Evolutionary conservation across 2,113 vertebrate species (phyloP), one percentile per base, ranked within the genome.

Genomic region (Sylvicapra grimmia): DNA sequence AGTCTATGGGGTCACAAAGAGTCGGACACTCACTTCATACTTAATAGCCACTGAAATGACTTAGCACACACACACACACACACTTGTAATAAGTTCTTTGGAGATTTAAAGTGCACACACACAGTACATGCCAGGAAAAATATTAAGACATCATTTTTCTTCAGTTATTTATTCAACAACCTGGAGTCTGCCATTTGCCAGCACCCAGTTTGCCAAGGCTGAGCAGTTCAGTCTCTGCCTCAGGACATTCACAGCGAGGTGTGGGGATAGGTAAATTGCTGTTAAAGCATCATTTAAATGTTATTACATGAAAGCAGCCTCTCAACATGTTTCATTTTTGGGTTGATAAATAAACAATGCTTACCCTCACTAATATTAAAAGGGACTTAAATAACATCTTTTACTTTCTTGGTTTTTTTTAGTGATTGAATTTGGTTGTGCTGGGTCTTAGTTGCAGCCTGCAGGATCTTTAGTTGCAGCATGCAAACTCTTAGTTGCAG

Each of bases 341-440:
- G 40, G 15, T 86, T 86, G 44, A 12, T 16, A 11, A 86, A 59
- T 94, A 86, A 87, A 63, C 27, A 83, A 10, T 59, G 19, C 27
- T 89, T 72, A 47, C 88, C 58, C 84, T 96, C 53, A 77, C 80
- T 95, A 86, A 68, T 93, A 94, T 56, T 68, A 83, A 93, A 75
- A 89, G 80, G 97, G 85, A 91, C 21, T 59, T 56, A 72, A 53
- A 61, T 44, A 88, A 89, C 92, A 79, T 58, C 68, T 97, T 84
- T 96, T 96, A 72, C 72, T 89, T 94, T 95, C 96, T 89, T 92
- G 58, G 65, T 51, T 93, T 59, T 89, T 93, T 90, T 96, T 29
- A 44, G 25, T 44, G 72, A 15, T 14, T 77, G 72, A 77, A 27
- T 77, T 77, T 77, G 72, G 23, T 40, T 44, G 40, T 44, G 72